A percentile compares a stretch with the other conserved stretches of the same genome.
These are phyloP conservation scores for Drosophila kikkawai DNA, from an alignment of 1,140 invertebrate genomes.

Conservation along the genomic window DNA sequence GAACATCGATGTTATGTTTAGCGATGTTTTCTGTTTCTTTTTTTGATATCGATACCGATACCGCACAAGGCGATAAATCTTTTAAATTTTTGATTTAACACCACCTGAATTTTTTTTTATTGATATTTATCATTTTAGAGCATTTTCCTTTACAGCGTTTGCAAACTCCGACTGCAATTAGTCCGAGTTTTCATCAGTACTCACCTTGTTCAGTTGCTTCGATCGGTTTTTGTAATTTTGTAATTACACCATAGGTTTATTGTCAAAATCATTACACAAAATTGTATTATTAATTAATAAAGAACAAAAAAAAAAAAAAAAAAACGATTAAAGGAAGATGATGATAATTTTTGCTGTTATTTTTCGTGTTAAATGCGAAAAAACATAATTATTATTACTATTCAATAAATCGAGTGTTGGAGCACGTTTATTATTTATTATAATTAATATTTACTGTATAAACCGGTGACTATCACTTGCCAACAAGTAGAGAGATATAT, in stretches of 20 bases:
- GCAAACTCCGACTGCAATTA: too few relatives aligned
- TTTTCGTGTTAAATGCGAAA: slow-evolving; percentile 56
- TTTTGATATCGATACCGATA: too few relatives aligned
- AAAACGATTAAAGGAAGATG: slow-evolving; percentile 36
- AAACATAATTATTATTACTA: slow-evolving; percentile 42
- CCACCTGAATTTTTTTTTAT: too few relatives aligned
- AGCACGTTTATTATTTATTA: slow-evolving; percentile 53
- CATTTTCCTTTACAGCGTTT: too few relatives aligned
- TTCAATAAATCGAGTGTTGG: slow-evolving; percentile 48
- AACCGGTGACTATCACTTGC: slow-evolving; percentile 63
- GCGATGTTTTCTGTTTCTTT: too few relatives aligned
- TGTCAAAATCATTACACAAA: slow-evolving; percentile 76
- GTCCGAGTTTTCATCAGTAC: neutral
- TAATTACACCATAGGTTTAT: slow-evolving; percentile 76
- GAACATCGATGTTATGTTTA: too few relatives aligned
- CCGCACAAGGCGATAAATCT: too few relatives aligned
- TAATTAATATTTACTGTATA: slow-evolving; percentile 57
- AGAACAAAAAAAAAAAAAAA: slow-evolving; percentile 61
- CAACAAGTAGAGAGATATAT: slow-evolving; percentile 51
- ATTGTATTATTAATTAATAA: slow-evolving; percentile 61
- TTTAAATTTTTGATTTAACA: too few relatives aligned
- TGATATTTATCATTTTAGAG: too few relatives aligned
- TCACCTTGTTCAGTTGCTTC: neutral
- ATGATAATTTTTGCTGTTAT: slow-evolving; percentile 49
- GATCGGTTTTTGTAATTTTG: slow-evolving; percentile 39